Evolutionary conservation across 2,797 vertebrate genomes (phyloP).

Genomic region (Lemur catta): DNA sequence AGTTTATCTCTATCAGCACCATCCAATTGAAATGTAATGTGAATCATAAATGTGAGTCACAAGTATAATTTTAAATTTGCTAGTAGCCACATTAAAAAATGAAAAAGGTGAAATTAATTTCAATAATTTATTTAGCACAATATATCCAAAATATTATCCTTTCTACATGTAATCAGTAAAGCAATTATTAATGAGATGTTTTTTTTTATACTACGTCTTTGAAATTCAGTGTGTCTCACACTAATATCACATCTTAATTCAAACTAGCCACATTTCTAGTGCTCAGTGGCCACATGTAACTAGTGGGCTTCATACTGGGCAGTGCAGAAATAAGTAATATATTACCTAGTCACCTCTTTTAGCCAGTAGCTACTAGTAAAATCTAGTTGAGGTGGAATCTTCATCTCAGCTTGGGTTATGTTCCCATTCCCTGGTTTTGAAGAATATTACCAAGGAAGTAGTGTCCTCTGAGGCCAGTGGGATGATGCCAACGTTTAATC

Average conservation of each 20-base stretch:
- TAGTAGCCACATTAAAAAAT: background rate
- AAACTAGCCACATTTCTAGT: background rate
- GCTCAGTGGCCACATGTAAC: background rate
- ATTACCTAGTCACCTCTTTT: background rate
- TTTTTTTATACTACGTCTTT: background rate
- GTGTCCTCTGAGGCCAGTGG: background rate
- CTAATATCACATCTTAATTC: background rate
- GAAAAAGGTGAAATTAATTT: background rate
- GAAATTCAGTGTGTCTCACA: background rate
- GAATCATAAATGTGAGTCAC: background rate
- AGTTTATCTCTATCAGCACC: background rate
- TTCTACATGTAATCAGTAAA: background rate
- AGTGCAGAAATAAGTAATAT: background rate
- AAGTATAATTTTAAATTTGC: background rate
- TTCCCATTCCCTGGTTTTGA: background rate
- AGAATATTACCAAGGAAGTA: background rate
- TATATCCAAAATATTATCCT: background rate
- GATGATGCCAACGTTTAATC: background rate
- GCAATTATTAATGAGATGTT: background rate
- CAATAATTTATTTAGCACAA: background rate
- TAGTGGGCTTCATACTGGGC: background rate
- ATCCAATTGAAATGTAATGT: background rate
- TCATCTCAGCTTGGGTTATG: background rate
- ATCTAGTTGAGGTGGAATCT: background rate
- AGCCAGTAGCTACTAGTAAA: background rate